Evolutionary conservation across 2,888 invertebrate genomes (phyloP).

Genomic region (Drosophila niveifrons): DNA sequence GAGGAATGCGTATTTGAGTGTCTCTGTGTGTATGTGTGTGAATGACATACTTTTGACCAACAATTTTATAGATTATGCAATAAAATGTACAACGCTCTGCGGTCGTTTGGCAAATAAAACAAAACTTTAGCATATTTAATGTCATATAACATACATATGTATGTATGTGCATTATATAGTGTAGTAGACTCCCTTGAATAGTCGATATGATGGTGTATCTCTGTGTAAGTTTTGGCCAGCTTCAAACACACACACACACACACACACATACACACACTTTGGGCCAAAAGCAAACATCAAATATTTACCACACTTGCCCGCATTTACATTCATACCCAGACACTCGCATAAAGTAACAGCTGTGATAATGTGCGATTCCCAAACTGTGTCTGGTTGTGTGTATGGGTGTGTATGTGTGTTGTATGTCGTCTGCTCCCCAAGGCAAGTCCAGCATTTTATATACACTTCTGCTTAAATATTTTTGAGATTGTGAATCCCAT

Average conservation of each 20-base stretch:
- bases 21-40: conserved; percentile 5
- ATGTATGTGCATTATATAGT: not conserved
- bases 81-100: conserved; percentile 48
- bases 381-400: not conserved
- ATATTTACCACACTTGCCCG: conserved; percentile 57
- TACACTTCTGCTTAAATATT: conserved; percentile 27
- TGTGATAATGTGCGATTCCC: conserved; percentile 17
- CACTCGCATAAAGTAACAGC: conserved; percentile 32
- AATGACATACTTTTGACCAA: conserved; percentile 20
- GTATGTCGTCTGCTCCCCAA: conserved; percentile 15
- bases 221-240: conserved; percentile 26
- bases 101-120: conserved; percentile 48
- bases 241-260: conserved; percentile 10
- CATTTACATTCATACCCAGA: conserved; percentile 42
- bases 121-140: conserved; percentile 52
- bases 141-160: not conserved
- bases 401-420: not conserved
- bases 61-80: conserved; percentile 42
- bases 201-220: conserved; percentile 11
- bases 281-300: conserved; percentile 44
- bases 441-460: conserved; percentile 28
- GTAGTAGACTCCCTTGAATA: not conserved
- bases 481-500: conserved; percentile 9
- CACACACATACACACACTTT: conserved; percentile 12
- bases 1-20: not conserved